phyloP scores from a whole-genome alignment of 2,888 invertebrate genomes.

The Campoplex nolae region DNA sequence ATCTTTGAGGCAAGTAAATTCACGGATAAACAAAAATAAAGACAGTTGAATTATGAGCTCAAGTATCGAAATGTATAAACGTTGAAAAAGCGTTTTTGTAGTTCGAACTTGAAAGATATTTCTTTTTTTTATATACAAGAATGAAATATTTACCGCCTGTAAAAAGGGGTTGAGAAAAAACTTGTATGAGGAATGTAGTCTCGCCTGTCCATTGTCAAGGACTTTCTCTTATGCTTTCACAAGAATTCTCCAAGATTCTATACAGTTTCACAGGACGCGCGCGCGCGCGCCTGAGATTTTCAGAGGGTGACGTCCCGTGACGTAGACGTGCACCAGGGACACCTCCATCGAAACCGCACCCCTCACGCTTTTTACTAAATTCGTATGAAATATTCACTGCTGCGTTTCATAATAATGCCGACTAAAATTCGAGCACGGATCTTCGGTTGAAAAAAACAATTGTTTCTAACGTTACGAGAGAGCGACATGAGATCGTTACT shows the following conservation, averaged over 20 bases:
- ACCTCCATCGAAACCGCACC: conserved; percentile 58
- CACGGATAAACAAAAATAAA: neutral
- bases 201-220: neutral
- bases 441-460: neutral
- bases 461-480: neutral
- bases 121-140: neutral
- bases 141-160: neutral
- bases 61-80: neutral
- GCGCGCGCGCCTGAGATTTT: conserved; percentile 35
- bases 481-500: neutral
- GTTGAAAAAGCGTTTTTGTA: neutral
- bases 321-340: conserved; percentile 56
- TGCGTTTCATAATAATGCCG: neutral
- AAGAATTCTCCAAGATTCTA: conserved; percentile 11
- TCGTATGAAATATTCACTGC: neutral
- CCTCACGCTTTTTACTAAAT: conserved; percentile 27
- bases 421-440: neutral
- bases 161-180: neutral
- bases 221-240: conserved; percentile 2
- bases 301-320: conserved; percentile 56
- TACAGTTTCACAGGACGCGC: conserved; percentile 35
- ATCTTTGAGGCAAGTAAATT: neutral
- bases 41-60: neutral
- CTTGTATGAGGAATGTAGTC: neutral
- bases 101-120: neutral